Conservation (phyloP, 2,888 invertebrate species). For the Cantharis flavilabris region DNA sequence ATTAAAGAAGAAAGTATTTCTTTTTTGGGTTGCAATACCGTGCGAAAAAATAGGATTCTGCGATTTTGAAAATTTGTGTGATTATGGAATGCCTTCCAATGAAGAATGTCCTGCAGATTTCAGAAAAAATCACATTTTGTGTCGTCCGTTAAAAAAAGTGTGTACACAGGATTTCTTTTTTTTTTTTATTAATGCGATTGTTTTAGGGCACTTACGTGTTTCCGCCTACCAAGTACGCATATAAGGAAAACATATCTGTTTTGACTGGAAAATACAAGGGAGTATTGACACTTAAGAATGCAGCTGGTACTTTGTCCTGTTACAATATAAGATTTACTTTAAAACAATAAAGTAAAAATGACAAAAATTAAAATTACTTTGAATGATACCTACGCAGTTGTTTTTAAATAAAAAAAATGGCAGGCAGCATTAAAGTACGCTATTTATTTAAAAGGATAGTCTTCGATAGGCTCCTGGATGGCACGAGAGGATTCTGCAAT, state of each 20-base stretch:
- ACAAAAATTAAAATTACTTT: no score
- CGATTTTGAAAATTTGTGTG: conserved; percentile 37
- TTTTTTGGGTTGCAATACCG: conserved; percentile 38
- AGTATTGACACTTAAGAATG: conserved; percentile 23
- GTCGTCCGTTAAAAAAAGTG: conserved; percentile 41
- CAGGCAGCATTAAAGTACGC: no score
- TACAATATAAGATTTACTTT: no score
- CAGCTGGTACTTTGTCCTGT: conserved; percentile 17
- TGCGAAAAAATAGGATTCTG: conserved; percentile 41
- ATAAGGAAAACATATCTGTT: conserved; percentile 22
- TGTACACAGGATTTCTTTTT: background rate
- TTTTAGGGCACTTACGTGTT: conserved; percentile 43
- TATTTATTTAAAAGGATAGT: no score
- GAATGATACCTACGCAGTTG: no score
- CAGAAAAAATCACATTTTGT: conserved; percentile 36
- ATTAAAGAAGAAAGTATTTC: conserved; percentile 33
- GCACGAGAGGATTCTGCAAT: no score
- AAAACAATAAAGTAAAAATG: no score
- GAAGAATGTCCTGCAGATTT: conserved; percentile 36
- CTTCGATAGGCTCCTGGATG: no score
- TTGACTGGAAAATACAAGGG: conserved; percentile 36
- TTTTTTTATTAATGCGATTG: background rate
- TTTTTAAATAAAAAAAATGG: no score
- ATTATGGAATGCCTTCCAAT: conserved; percentile 35
- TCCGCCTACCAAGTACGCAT: conserved; percentile 28